Evolutionary conservation across 2,113 vertebrate species (phyloP).

Genomic region (Centrocercus urophasianus): DNA sequence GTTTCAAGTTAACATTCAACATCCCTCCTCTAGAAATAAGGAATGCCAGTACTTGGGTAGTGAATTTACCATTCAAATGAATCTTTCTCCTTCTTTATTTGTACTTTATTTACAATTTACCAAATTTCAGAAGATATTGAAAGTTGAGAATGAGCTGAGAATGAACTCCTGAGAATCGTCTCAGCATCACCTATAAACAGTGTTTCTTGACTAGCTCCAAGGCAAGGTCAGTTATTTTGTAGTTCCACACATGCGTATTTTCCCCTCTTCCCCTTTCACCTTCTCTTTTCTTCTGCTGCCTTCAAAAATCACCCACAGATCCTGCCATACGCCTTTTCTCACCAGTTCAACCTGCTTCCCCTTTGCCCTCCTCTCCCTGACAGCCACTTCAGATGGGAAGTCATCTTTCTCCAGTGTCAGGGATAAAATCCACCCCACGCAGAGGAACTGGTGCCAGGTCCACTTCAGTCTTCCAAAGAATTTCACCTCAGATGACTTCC

Average conservation of each 20-base stretch:
- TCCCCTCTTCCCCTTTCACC: not conserved
- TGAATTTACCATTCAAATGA: not conserved
- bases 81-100: not conserved
- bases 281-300: not conserved
- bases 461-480: slow-evolving; percentile 29
- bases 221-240: not conserved
- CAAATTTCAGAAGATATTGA: not conserved
- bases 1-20: not conserved
- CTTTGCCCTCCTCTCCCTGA: not conserved
- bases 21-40: not conserved
- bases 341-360: not conserved
- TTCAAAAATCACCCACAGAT: not conserved
- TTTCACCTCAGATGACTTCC: slow-evolving; percentile 60
- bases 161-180: not conserved
- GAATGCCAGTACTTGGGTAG: not conserved
- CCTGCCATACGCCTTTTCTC: not conserved
- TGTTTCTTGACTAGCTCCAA: not conserved
- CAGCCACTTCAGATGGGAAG: not conserved
- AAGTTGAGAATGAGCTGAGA: not conserved
- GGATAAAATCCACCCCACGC: not conserved
- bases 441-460: not conserved
- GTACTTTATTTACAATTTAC: not conserved
- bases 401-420: not conserved
- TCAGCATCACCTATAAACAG: not conserved
- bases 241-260: not conserved